phyloP scores from a whole-genome alignment of 30 jellyfish, hydroid and myxozoan species.

The Catostylus mosaicus region DNA sequence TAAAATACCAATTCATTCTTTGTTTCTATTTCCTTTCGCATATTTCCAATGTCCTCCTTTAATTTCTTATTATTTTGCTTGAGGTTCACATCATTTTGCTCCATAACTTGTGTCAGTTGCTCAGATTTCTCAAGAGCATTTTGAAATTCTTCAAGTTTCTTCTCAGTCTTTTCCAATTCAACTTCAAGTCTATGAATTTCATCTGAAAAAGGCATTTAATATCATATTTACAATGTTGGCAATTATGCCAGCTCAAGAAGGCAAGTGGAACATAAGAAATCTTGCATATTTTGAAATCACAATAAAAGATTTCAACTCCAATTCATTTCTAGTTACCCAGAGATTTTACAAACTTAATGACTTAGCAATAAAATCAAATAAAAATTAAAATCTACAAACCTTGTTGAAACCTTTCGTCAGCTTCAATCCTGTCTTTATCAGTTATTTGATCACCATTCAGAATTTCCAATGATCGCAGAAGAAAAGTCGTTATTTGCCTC shows the following conservation, averaged over 20 bases:
- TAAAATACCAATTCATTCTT: conserved; percentile 68
- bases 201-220: too few relatives aligned
- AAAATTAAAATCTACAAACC: conserved; percentile 38
- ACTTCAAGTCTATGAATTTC: conserved; percentile 48
- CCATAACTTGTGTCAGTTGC: not conserved
- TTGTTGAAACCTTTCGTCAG: conserved; percentile 71
- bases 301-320: too few relatives aligned
- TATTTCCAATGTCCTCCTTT: conserved; percentile 7
- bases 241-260: too few relatives aligned
- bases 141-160: conserved; percentile 24
- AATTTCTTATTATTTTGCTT: conserved; percentile 9
- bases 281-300: too few relatives aligned
- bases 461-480: conserved; percentile 52
- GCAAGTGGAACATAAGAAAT: too few relatives aligned
- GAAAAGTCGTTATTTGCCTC: conserved; percentile 28
- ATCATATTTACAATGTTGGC: too few relatives aligned
- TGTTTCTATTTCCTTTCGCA: conserved; percentile 45
- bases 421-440: conserved; percentile 49
- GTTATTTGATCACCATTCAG: conserved; percentile 53
- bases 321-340: too few relatives aligned
- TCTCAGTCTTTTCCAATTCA: conserved; percentile 40
- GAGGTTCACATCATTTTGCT: conserved; percentile 23
- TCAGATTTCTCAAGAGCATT: conserved; percentile 17
- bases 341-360: too few relatives aligned
- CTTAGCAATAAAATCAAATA: too few relatives aligned